phyloP scores from a whole-genome alignment of 2,888 invertebrate species.

The Agriopis leucophaearia region DNA sequence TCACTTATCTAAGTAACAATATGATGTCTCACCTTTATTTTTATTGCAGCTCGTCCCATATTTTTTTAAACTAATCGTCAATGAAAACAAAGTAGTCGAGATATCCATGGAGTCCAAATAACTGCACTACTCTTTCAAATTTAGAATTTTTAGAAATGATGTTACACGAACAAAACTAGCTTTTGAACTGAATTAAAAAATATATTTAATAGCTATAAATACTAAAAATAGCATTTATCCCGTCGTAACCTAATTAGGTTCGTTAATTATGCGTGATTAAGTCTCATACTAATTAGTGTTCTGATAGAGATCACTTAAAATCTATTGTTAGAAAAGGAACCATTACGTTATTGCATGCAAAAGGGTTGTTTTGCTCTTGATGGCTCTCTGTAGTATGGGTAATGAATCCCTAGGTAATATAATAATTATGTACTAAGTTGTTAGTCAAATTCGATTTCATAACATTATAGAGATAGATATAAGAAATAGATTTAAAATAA shows the following conservation, averaged over 20 bases:
- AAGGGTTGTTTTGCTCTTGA: constrained; percentile 2
- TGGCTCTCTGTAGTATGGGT: background rate
- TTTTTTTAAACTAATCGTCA: background rate
- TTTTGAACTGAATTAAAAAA: constrained; percentile 1
- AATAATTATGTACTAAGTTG: too few relatives aligned
- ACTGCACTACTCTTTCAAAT: background rate
- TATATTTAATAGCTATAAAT: background rate
- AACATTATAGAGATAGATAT: too few relatives aligned
- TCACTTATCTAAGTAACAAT: background rate
- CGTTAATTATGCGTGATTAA: background rate
- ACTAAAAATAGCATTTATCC: background rate
- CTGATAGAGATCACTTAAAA: background rate
- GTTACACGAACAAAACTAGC: background rate
- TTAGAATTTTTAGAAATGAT: background rate
- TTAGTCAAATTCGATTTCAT: too few relatives aligned
- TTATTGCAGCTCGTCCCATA: background rate
- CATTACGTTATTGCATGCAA: background rate
- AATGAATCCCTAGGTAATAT: too few relatives aligned
- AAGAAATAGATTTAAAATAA: too few relatives aligned
- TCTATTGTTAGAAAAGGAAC: background rate
- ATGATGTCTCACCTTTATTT: background rate
- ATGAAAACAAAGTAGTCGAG: background rate
- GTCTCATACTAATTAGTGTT: background rate
- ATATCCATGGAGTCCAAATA: constrained; percentile 2
- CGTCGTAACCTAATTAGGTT: background rate